Base-by-base conservation (phyloP, 2,888 invertebrate species). In the Cheilosia pagana region DNA sequence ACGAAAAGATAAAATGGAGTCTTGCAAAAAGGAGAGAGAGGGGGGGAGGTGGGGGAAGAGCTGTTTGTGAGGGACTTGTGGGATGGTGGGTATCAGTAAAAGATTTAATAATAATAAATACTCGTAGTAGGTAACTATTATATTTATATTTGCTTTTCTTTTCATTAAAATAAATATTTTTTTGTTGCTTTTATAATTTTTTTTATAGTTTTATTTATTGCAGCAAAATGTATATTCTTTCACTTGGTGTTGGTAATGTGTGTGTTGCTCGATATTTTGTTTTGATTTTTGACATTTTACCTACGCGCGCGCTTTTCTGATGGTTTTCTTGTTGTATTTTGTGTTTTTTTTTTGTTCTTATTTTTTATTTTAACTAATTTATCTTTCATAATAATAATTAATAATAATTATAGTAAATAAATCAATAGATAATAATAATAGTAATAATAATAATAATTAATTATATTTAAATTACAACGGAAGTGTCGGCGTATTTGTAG, bases 401-500 rank as follows among this genome's bases (percentile, higher is more conserved):
- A 90, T 90, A 90, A 87, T 87, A 87, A 87, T 88, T 90, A 90
- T 90, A 90, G 90, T 88, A 89, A 89, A 90, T 88, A 89, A 88
- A 88, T 88, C 88, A 88, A 89, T 87, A 86, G 75, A 83, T 87
- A 86, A 87, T 82, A 82, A 86, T 72, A 83, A 87, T 79, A 81
- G 75, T 87, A 75, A 65, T 75, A 72, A 75, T 85, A 79, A 87
- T 86, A 87, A 87, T 87, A 87, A 87, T 86, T 82, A 86, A 87
- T 86, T 81, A 81, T 81, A 81, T 76, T 88, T 89, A 90, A 91
- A 91, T 92, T 92, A 92, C 91, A 92, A 91, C 91, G 92, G 92
- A 92, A 92, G 92, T 92, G 92, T 92, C 91, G 92, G 92, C 92
- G 92, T 92, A 90, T 92, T 92, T 91, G 92, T 91, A 90, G 92